phyloP scores from a whole-genome alignment of 2,797 vertebrate species.

The Nothura maculosa region DNA sequence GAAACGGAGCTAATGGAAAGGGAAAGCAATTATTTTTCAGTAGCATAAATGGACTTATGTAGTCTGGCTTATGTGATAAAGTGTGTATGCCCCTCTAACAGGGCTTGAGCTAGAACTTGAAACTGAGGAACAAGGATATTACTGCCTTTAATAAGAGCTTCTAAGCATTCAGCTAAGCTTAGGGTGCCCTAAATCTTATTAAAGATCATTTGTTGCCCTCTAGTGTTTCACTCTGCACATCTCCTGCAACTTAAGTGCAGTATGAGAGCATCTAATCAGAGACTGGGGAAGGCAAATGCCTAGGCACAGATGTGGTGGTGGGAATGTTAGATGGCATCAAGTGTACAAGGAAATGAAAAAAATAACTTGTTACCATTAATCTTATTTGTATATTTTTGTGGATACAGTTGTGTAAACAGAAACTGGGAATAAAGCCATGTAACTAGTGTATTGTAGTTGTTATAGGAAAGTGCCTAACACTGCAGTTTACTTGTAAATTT shows the following conservation, averaged over 20 bases:
- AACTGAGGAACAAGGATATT: accelerated
- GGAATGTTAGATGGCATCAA: not conserved
- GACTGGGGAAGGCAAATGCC: accelerated
- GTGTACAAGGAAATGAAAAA: accelerated
- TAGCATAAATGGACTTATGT: accelerated
- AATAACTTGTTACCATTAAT: not conserved
- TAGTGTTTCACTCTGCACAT: conserved; percentile 45
- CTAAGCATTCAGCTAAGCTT: accelerated
- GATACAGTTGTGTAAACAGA: not conserved
- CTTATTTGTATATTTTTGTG: accelerated
- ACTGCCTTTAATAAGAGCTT: accelerated
- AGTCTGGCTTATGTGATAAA: accelerated
- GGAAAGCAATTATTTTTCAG: not conserved
- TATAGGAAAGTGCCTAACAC: not conserved
- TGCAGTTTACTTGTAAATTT: not conserved
- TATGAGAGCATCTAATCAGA: accelerated
- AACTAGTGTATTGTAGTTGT: not conserved
- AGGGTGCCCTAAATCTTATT: not conserved
- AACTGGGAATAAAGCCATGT: not conserved
- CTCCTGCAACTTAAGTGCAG: accelerated
- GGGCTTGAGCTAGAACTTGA: not conserved
- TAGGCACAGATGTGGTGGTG: accelerated
- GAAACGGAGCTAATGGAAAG: not conserved
- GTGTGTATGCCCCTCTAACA: accelerated
- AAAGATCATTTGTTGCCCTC: conserved; percentile 73